Base-by-base conservation (phyloP, 2,113 vertebrate species). In the Henicopernis longicauda region DNA sequence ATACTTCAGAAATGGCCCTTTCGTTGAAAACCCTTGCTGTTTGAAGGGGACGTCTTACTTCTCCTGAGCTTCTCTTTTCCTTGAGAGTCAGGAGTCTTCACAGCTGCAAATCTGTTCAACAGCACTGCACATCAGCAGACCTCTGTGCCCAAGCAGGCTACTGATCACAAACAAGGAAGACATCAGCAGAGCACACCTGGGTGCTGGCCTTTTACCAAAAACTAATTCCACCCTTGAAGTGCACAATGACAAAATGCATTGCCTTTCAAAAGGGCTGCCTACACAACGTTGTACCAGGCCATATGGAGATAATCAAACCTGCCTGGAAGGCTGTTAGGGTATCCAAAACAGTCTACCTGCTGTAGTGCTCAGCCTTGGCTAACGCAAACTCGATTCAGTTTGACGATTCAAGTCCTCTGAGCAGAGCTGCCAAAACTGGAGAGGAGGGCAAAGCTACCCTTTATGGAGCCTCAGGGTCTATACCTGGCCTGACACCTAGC, bases 141-240 rank as follows among this genome's bases (percentile, higher is more conserved):
- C 63, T 29, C 63, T 0, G 4, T 73, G 78, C 54, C 59, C 59
- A 44, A 73, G 69, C 69, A 76, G 62, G 70, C 52, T 5, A 1
- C 59, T n/a, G 62, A 38, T 91, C 58, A 50, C 9, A n/a, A 90
- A 31, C 29, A 57, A 44, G 76, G 63, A 89, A 3, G 34, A 36
- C 69, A 49, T 67, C 81, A 82, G 59, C 70, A 81, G 81, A 87
- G 55, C 69, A 71, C 50, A 29, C 31, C n/a, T 12, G 3, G 18
- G 34, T 74, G 67, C 57, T 92, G 67, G 50, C 77, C n/a, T 65
- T 76, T 86, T 59, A 93, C 69, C 77, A 86, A 81, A 36, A 73
- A 7, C 42, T 77, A 89, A 86, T 96, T 87, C 63, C 54, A 57
- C 58, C 80, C 82, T 62, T 52, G 14, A 86, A 86, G 45, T 40